A percentile compares a stretch with the other conserved stretches of the same genome.
These are phyloP conservation scores for Arion vulgaris DNA, from an alignment of 1,140 invertebrate species.

Conservation along the genomic window DNA sequence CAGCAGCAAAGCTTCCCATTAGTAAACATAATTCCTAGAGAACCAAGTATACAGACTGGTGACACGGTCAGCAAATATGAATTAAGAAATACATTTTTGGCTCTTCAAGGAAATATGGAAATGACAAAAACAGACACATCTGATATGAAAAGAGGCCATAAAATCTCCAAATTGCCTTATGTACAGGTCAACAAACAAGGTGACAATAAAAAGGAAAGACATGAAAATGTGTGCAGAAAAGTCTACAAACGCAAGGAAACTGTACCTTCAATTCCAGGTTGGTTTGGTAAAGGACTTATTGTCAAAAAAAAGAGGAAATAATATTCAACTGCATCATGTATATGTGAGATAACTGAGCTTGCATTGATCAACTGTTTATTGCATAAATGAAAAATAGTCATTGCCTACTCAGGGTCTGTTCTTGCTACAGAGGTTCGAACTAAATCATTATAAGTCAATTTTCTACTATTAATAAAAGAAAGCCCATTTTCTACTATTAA, in stretches of 20 bases:
- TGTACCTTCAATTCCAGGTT: slow-evolving; percentile 74
- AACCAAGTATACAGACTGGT: background rate
- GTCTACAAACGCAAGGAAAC: slow-evolving; percentile 20
- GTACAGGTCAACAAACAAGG: background rate
- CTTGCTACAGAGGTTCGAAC: no score
- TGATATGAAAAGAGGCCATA: background rate
- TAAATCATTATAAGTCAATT: no score
- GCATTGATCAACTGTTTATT: no score
- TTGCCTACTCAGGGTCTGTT: no score
- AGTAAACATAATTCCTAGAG: background rate
- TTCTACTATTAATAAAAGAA: no score
- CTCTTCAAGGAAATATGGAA: background rate
- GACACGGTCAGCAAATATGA: background rate
- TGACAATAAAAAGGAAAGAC: slow-evolving; percentile 5
- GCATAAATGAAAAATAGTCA: no score
- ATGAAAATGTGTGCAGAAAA: background rate
- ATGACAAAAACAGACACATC: background rate
- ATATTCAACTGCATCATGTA: slow-evolving; percentile 3
- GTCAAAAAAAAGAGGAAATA: slow-evolving; percentile 45
- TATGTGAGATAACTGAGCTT: no score
- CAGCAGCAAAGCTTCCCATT: background rate
- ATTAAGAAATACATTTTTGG: slow-evolving; percentile 3
- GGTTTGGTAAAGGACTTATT: slow-evolving; percentile 78
- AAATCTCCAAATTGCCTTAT: background rate
- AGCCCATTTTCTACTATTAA: no score